These are phyloP conservation scores for Morpho achilles DNA, from an alignment of 2,888 invertebrate genomes.

Conservation along the genomic window DNA sequence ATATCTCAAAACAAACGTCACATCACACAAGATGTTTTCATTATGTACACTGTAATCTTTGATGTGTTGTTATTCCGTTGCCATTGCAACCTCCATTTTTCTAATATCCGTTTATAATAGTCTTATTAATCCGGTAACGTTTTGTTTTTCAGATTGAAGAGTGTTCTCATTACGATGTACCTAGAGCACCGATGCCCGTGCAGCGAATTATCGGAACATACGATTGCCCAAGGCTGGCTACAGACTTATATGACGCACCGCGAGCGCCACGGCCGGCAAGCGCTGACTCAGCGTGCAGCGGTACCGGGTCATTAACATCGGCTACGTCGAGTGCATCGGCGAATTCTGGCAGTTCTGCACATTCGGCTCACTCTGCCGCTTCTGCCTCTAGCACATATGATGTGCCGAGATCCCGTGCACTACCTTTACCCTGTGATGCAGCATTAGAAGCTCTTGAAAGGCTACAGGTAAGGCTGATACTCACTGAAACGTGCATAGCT, in stretches of 20 bases:
- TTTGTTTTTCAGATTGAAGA: slow-evolving; percentile 61
- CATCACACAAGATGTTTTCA: too few relatives aligned
- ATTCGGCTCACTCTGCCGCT: slow-evolving; percentile 65
- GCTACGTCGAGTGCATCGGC: slow-evolving; percentile 72
- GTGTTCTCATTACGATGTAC: slow-evolving; percentile 73
- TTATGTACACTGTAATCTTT: too few relatives aligned
- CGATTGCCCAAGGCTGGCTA: slow-evolving; percentile 74
- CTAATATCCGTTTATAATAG: too few relatives aligned
- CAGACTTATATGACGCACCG: slow-evolving; percentile 72
- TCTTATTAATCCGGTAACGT: too few relatives aligned
- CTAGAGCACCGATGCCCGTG: slow-evolving; percentile 70
- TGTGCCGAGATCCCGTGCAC: slow-evolving; percentile 65
- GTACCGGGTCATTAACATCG: slow-evolving; percentile 71
- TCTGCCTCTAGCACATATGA: slow-evolving; percentile 73
- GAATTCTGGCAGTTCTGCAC: slow-evolving; percentile 68
- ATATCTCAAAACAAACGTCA: too few relatives aligned
- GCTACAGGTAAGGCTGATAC: slow-evolving; percentile 58
- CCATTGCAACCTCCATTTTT: too few relatives aligned
- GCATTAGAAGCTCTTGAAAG: slow-evolving; percentile 70
- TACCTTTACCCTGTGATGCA: slow-evolving; percentile 72
- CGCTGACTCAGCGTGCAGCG: slow-evolving; percentile 79
- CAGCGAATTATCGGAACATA: slow-evolving; percentile 86
- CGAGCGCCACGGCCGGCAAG: slow-evolving; percentile 73
- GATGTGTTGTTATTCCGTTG: too few relatives aligned
- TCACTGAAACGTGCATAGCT: too few relatives aligned